A percentile compares a stretch with the other conserved stretches of the same genome.
Conservation (phyloP, 2,113 vertebrate genomes). For the Actenoides lindsayi region DNA sequence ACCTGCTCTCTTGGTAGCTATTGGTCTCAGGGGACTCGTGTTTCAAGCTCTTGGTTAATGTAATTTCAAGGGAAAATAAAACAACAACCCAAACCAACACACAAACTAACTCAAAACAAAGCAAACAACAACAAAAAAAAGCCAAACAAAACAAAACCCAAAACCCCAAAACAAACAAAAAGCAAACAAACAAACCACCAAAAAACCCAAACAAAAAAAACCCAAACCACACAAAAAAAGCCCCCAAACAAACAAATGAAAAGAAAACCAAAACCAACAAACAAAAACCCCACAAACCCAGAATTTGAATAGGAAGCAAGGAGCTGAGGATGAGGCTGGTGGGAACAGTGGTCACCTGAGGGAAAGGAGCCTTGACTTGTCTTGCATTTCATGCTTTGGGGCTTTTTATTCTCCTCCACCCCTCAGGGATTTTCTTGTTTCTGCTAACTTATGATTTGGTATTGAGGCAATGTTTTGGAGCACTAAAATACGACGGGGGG, state of each 20-base stretch:
- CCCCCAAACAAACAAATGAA: too few relatives aligned
- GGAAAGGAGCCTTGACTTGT: not conserved
- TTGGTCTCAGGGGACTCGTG: accelerated
- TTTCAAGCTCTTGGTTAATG: not conserved
- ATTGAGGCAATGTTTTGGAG: not conserved
- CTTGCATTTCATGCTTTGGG: not conserved
- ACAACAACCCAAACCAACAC: too few relatives aligned
- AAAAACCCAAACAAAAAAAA: too few relatives aligned
- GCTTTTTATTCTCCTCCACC: not conserved
- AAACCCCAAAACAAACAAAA: too few relatives aligned
- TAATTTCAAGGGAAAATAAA: not conserved
- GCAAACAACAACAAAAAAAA: too few relatives aligned
- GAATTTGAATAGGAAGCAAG: not conserved
- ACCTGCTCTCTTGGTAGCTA: not conserved
- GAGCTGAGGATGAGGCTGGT: not conserved
- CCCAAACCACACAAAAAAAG: too few relatives aligned
- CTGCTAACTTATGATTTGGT: not conserved
- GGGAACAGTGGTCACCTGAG: not conserved
- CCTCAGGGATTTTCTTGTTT: not conserved
- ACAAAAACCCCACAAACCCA: not conserved
- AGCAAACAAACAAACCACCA: too few relatives aligned
- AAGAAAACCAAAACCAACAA: too few relatives aligned
- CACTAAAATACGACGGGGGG: not conserved
- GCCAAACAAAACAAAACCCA: too few relatives aligned
- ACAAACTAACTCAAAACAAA: too few relatives aligned